Conservation (phyloP, 2,797 vertebrate species). For the Pelobates cultripes region DNA sequence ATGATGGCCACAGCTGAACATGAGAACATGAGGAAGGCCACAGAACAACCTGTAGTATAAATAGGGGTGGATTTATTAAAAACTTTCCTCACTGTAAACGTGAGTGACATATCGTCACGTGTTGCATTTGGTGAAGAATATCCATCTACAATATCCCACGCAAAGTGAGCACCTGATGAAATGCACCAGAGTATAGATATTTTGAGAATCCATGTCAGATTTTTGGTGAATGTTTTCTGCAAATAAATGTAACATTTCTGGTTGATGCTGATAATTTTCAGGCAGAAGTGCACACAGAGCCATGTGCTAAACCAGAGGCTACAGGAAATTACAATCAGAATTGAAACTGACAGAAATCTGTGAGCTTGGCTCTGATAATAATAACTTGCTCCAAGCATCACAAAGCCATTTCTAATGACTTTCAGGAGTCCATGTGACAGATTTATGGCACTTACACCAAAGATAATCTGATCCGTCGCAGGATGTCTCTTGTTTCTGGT, state of each 20-base stretch:
- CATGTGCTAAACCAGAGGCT: conserved; percentile 9
- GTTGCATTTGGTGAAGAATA: background rate
- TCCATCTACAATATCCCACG: background rate
- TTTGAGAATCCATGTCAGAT: background rate
- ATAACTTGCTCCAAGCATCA: too few relatives aligned
- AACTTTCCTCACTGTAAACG: too few relatives aligned
- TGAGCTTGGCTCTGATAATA: too few relatives aligned
- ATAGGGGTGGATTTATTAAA: too few relatives aligned
- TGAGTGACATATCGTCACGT: background rate
- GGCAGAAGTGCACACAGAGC: conserved; percentile 7
- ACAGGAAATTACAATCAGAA: background rate
- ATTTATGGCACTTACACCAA: background rate
- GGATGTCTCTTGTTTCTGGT: too few relatives aligned
- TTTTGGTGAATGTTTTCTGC: background rate
- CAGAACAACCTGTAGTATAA: background rate
- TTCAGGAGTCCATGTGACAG: background rate
- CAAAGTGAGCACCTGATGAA: background rate
- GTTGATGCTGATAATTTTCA: conserved; percentile 10
- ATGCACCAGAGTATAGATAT: background rate
- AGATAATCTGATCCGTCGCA: background rate
- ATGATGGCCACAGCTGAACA: background rate
- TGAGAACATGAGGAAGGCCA: background rate
- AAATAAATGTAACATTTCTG: background rate
- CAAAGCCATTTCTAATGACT: background rate
- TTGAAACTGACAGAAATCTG: too few relatives aligned